Percentiles rank a stretch among this genome's conserved stretches.
These are phyloP conservation scores for Xerus inauris DNA, from an alignment of 2,113 vertebrate species.

Conservation along the genomic window DNA sequence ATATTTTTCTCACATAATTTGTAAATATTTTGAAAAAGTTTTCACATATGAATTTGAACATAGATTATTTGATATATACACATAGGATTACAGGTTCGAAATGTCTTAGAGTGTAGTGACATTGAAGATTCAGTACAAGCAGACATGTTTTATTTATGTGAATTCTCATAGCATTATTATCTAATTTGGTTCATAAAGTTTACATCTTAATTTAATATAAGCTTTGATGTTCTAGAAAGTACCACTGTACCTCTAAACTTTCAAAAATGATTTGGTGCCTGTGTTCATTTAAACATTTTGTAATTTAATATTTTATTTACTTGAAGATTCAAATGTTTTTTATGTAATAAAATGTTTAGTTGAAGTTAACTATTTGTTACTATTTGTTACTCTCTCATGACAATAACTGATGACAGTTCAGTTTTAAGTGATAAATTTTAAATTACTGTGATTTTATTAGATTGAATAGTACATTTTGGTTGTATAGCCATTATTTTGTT, in stretches of 20 bases:
- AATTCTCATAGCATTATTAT: not conserved
- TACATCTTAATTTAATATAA: not conserved
- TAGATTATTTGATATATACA: no score
- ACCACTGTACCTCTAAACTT: not conserved
- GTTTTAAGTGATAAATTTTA: not conserved
- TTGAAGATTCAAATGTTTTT: not conserved
- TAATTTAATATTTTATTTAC: not conserved
- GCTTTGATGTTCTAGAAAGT: not conserved
- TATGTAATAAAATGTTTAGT: not conserved
- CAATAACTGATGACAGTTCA: not conserved
- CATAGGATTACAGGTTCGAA: not conserved
- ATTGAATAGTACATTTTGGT: not conserved
- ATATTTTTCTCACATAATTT: no score
- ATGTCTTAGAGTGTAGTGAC: not conserved
- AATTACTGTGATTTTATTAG: not conserved
- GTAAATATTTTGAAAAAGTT: not conserved
- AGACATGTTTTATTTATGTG: not conserved
- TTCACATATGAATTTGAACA: not conserved
- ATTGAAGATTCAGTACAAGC: not conserved
- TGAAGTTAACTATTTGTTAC: not conserved
- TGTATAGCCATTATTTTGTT: not conserved
- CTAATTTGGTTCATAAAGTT: not conserved
- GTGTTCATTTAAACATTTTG: not conserved
- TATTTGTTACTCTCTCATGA: not conserved
- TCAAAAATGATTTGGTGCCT: not conserved